Conservation (phyloP, 2,888 invertebrate species). For the Noctua pronuba region DNA sequence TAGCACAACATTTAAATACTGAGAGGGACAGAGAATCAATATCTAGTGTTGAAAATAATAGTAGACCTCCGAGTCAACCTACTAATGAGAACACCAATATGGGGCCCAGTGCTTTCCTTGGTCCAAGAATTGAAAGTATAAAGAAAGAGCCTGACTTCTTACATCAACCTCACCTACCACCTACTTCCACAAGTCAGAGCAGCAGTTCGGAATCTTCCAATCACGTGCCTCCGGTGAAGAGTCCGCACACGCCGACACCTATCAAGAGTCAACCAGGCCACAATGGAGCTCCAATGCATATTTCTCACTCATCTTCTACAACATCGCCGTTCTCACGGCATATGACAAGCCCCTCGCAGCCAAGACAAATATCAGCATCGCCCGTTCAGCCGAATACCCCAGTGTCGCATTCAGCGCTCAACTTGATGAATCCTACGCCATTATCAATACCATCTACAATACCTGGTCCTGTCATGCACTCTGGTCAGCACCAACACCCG, state of each 20-base stretch:
- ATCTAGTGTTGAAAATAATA: conserved; percentile 87
- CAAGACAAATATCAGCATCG: conserved; percentile 88
- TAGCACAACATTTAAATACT: conserved; percentile 87
- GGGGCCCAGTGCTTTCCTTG: conserved; percentile 89
- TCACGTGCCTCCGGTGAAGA: conserved; percentile 90
- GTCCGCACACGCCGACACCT: conserved; percentile 89
- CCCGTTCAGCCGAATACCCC: conserved; percentile 86
- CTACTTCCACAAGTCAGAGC: conserved; percentile 87
- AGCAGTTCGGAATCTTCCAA: conserved; percentile 84
- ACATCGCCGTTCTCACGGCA: conserved; percentile 89
- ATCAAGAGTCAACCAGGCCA: conserved; percentile 87
- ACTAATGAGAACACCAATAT: conserved; percentile 87
- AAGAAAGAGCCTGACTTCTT: conserved; percentile 93
- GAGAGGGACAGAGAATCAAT: conserved; percentile 88
- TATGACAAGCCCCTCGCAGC: conserved; percentile 87
- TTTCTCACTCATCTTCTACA: conserved; percentile 83
- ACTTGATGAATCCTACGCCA: conserved; percentile 91
- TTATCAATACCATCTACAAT: conserved; percentile 92
- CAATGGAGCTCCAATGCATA: conserved; percentile 83
- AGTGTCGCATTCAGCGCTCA: conserved; percentile 91
- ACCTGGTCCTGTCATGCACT: conserved; percentile 93
- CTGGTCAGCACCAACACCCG: conserved; percentile 93
- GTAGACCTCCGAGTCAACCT: conserved; percentile 87
- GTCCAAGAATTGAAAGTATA: conserved; percentile 93
- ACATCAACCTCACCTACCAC: conserved; percentile 88